Evolutionary conservation across 2,113 vertebrate genomes (phyloP).

Genomic region (Copsychus sechellarum): DNA sequence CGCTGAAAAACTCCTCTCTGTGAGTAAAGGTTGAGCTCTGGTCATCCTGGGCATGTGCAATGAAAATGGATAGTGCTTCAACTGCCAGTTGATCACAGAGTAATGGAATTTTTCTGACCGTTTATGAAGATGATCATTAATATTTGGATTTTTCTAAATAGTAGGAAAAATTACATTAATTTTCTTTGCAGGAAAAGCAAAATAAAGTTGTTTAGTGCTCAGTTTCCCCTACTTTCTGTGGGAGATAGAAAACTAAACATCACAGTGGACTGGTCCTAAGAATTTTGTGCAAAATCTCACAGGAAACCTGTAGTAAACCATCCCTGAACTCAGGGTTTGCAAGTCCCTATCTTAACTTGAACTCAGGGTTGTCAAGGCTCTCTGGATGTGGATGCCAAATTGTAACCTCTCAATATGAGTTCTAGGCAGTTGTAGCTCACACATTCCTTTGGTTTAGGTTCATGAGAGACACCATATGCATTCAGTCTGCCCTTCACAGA

Average conservation of each 20-base stretch:
- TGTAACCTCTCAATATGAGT: neutral
- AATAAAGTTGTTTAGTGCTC: neutral
- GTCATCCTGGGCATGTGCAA: accelerated
- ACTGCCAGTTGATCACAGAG: neutral
- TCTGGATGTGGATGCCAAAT: neutral
- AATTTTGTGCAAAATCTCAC: neutral
- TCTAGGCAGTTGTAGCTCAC: neutral
- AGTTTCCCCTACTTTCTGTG: neutral
- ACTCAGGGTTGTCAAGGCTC: neutral
- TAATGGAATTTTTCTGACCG: neutral
- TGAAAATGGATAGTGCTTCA: neutral
- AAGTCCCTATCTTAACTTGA: neutral
- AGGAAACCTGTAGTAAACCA: neutral
- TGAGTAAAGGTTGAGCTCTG: neutral
- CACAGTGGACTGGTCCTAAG: neutral
- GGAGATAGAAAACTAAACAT: neutral
- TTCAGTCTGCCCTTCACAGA: neutral
- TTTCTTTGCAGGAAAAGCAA: neutral
- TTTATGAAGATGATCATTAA: neutral
- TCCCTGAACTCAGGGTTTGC: neutral
- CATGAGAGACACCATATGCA: accelerated
- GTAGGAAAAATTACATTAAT: neutral
- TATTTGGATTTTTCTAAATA: neutral
- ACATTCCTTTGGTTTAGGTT: neutral
- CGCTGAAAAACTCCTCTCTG: neutral